Evolutionary conservation across 37 sponge, comb jelly and placozoan genomes (phyloP), one percentile per base, ranked within the genome.

Genomic region (Halisarca cf. caerulea): DNA sequence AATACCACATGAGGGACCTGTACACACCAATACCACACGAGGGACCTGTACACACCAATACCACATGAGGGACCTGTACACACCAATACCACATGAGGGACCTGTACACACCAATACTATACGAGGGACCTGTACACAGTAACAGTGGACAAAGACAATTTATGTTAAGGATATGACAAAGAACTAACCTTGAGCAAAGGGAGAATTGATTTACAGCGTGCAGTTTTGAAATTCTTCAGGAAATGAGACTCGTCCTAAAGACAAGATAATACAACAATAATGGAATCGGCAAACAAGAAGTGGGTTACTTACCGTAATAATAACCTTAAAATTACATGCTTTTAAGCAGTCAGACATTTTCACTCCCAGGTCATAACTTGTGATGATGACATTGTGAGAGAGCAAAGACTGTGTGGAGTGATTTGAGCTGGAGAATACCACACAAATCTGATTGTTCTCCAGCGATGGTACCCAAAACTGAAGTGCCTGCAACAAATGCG

Each of bases 161-260:
- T 9, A 55, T 15, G 32, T 18, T 55, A 36, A 43, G 25, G n/a
- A n/a, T n/a, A n/a, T n/a, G n/a, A 33, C 3, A 47, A 21, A n/a
- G 14, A 23, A 17, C 82, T 1, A 62, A 87, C 87, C 73, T 92
- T 96, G 24, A 96, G 24, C 0, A 96, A 42, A 20, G 97, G 97
- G 25, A 91, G 58, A 2, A 69, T 59, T 15, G 92, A 94, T 47
- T 88, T 93, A 57, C 72, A 78, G 0, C 97, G 78, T 18, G 84
- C 89, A 47, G 94, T 93, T 45, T 84, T 95, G 51, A 69, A 73
- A 57, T 95, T 98, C 83, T 98, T 98, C 43, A 98, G 71, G 44
- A 95, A 95, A 58, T 98, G 98, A 44, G 93, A 94, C 54, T 98
- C 98, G 80, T 98, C 98, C 91, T 93, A 34, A 23, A 75, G 35